Evolutionary conservation across 2,888 invertebrate genomes (phyloP).

Genomic region (Zootermopsis nevadensis): DNA sequence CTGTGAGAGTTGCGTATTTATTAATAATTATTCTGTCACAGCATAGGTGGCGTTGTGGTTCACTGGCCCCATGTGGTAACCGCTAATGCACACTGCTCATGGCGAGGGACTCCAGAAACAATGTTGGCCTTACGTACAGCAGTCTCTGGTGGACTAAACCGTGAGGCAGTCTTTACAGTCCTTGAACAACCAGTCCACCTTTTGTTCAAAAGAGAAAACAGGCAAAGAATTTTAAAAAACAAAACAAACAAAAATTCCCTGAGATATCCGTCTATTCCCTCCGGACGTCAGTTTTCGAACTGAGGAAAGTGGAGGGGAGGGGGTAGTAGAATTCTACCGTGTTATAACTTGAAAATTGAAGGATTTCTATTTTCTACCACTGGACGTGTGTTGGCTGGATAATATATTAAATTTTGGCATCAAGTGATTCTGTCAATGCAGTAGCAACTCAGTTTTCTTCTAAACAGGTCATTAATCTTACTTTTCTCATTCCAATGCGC

Average conservation of each 20-base stretch:
- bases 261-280: constrained; percentile 1
- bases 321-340: neutral
- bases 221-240: constrained; percentile 7
- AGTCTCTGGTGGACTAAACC: no score
- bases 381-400: neutral
- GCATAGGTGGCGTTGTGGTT: no score
- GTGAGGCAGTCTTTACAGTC: no score
- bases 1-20: no score
- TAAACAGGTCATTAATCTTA: neutral
- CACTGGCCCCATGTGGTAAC: no score
- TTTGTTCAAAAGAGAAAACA: neutral
- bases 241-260: constrained; percentile 4
- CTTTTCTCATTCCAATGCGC: neutral
- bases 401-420: constrained; percentile 10
- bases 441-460: neutral
- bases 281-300: neutral
- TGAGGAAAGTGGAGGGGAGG: neutral
- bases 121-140: no score
- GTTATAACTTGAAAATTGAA: constrained; percentile 2
- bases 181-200: neutral
- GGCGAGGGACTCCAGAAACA: no score
- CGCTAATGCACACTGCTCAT: no score
- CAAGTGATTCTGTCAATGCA: neutral
- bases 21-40: no score
- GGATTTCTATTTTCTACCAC: constrained; percentile 10